A percentile compares a stretch with the other conserved stretches of the same genome.
Evolutionary conservation across 2,113 vertebrate genomes (phyloP).

Genomic region (Elephas maximus): DNA sequence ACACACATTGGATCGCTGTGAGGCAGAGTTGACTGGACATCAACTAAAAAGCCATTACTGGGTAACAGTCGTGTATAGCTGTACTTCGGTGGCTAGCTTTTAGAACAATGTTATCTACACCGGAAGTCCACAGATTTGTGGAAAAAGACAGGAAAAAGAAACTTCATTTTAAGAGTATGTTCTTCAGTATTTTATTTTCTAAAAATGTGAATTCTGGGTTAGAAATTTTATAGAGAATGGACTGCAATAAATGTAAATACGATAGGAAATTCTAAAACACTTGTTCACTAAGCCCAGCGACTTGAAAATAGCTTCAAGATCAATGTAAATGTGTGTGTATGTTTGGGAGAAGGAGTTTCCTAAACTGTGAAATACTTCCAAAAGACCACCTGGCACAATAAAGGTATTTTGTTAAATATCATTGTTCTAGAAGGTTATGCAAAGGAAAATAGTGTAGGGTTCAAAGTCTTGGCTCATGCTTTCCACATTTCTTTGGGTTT

Average conservation of each 20-base stretch:
- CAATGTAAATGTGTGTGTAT: slow-evolving; percentile 75
- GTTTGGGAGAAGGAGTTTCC: neutral
- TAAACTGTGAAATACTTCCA: slow-evolving; percentile 78
- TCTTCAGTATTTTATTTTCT: slow-evolving; percentile 82
- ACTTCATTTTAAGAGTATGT: slow-evolving; percentile 64
- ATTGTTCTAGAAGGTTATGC: neutral
- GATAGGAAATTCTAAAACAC: slow-evolving; percentile 82
- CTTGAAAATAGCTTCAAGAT: slow-evolving; percentile 81
- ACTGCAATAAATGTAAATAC: slow-evolving; percentile 75
- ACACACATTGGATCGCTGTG: neutral
- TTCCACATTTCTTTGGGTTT: slow-evolving; percentile 25
- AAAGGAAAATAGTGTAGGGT: neutral
- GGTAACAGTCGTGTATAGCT: slow-evolving; percentile 76
- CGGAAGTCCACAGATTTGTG: slow-evolving; percentile 74
- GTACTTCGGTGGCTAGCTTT: slow-evolving; percentile 80
- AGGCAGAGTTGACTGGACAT: neutral
- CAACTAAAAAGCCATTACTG: neutral
- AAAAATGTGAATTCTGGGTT: slow-evolving; percentile 72
- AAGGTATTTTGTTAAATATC: slow-evolving; percentile 54
- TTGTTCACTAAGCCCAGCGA: slow-evolving; percentile 82
- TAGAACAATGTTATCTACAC: slow-evolving; percentile 75
- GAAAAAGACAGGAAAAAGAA: neutral
- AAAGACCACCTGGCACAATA: slow-evolving; percentile 78
- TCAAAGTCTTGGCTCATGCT: neutral
- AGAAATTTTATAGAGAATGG: slow-evolving; percentile 78